phyloP scores from a whole-genome alignment of 1,140 invertebrate genomes.

The Trichoplusia ni region DNA sequence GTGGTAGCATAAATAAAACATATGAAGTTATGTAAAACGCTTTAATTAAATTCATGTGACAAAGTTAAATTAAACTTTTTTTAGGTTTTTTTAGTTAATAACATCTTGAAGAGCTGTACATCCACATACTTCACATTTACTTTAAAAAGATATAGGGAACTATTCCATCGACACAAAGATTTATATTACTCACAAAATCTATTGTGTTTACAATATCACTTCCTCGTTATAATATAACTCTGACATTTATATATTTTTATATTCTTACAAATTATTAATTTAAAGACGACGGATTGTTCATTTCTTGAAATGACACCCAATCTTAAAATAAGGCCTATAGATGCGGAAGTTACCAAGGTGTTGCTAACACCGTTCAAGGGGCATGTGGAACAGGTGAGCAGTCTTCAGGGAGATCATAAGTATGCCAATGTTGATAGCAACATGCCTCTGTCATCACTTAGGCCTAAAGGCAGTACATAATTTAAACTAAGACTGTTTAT shows the following conservation, averaged over 20 bases:
- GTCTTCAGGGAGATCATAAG: slow-evolving; percentile 11
- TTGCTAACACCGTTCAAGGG: slow-evolving; percentile 4
- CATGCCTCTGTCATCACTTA: slow-evolving; percentile 2
- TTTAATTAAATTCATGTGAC: slow-evolving; percentile 60
- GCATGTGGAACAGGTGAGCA: slow-evolving; percentile 2
- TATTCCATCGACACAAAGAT: slow-evolving; percentile 18
- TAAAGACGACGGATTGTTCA: slow-evolving; percentile 4
- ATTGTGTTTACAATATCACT: slow-evolving; percentile 8
- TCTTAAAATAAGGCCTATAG: slow-evolving; percentile 10
- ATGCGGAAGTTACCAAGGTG: not conserved
- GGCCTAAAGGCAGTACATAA: slow-evolving; percentile 22
- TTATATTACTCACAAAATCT: not conserved
- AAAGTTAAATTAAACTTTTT: slow-evolving; percentile 63
- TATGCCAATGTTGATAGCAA: slow-evolving; percentile 9
- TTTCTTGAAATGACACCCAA: not conserved
- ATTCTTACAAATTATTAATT: not conserved
- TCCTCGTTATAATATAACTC: slow-evolving; percentile 12
- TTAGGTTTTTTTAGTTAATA: slow-evolving; percentile 46
- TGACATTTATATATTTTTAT: slow-evolving; percentile 11
- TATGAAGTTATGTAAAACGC: slow-evolving; percentile 52
- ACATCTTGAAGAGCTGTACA: slow-evolving; percentile 44
- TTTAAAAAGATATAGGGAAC: slow-evolving; percentile 8
- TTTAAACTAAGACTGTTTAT: slow-evolving; percentile 16
- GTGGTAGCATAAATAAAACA: slow-evolving; percentile 33
- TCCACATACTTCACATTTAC: slow-evolving; percentile 29